phyloP scores from a whole-genome alignment of 2,113 vertebrate species.

The Brienomyrus brachyistius region DNA sequence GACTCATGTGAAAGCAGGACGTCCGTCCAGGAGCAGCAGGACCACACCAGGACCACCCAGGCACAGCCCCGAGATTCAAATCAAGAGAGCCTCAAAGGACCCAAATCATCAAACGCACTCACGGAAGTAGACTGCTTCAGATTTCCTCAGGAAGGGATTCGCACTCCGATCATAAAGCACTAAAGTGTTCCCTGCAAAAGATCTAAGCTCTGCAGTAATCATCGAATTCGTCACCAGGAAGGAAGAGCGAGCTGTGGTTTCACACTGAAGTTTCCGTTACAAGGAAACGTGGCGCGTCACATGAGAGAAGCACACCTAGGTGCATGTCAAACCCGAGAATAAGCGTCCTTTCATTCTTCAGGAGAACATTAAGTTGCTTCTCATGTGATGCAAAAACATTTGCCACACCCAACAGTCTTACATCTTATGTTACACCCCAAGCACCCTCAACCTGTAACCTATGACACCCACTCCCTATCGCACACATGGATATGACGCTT shows the following conservation, averaged over 20 bases:
- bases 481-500: not conserved
- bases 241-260: not conserved
- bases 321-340: not conserved
- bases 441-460: not conserved
- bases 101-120: not conserved
- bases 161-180: not conserved
- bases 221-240: not conserved
- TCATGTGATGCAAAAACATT: not conserved
- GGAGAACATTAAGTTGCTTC: not conserved
- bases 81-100: not conserved
- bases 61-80: not conserved
- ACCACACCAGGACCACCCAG: no score
- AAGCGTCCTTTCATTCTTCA: not conserved
- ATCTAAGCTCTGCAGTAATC: not conserved
- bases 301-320: not conserved
- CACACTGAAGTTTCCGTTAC: not conserved
- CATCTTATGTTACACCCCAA: not conserved
- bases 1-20: not conserved
- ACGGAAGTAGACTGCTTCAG: not conserved
- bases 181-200: not conserved
- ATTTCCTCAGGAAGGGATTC: not conserved
- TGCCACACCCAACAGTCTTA: not conserved
- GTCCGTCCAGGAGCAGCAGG: not conserved
- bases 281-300: not conserved
- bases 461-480: not conserved